phyloP scores from a whole-genome alignment of 1,140 invertebrate species.

The Halictus rubicundus region DNA sequence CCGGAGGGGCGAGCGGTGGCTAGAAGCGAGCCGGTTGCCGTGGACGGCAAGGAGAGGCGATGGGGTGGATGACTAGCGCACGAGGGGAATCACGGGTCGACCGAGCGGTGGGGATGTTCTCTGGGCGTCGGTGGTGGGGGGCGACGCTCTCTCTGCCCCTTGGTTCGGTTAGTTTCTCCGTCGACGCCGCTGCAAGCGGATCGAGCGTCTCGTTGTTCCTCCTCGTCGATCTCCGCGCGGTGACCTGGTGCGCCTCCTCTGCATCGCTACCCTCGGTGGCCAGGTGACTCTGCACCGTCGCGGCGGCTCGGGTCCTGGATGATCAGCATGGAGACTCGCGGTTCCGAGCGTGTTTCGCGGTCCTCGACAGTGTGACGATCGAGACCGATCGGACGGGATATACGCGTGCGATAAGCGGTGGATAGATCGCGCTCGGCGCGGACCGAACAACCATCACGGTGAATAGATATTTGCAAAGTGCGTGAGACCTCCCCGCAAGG shows the following conservation, averaged over 20 bases:
- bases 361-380: constrained; percentile 1
- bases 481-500: background rate
- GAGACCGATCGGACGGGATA: background rate
- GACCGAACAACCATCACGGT: constrained; percentile 4
- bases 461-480: constrained; percentile 9
- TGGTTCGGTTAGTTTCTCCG: constrained; percentile 75
- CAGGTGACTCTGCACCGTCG: constrained; percentile 21
- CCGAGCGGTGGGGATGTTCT: constrained; percentile 53
- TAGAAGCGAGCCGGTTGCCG: constrained; percentile 34
- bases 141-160: constrained; percentile 73
- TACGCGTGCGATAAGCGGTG: background rate
- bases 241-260: constrained; percentile 18
- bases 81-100: constrained; percentile 40
- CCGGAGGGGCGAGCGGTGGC: constrained; percentile 26
- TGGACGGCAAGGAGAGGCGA: constrained; percentile 36
- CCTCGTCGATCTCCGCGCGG: constrained; percentile 57
- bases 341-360: constrained; percentile 11
- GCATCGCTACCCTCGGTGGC: background rate
- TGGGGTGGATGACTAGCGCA: constrained; percentile 44
- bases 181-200: constrained; percentile 72
- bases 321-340: constrained; percentile 49
- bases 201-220: constrained; percentile 58
- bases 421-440: background rate
- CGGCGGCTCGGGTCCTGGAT: background rate
- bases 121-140: constrained; percentile 63